A percentile compares a stretch with the other conserved stretches of the same genome.
Evolutionary conservation across 1,140 invertebrate species (phyloP).

Genomic region (Drosophila nigrodunni): DNA sequence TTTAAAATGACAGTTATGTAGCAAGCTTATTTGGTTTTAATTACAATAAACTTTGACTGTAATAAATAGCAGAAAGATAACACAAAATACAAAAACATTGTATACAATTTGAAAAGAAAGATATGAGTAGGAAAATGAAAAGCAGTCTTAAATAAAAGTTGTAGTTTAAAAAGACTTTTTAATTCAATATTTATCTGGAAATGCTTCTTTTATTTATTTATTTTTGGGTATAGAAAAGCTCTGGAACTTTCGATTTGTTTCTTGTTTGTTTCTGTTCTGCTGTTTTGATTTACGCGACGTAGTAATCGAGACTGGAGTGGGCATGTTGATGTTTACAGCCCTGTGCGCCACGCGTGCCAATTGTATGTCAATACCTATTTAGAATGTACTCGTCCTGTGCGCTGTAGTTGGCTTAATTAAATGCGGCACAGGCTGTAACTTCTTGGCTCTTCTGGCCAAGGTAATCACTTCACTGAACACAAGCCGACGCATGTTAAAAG

Average conservation of each 20-base stretch:
- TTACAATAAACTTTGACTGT: neutral
- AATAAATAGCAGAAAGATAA: neutral
- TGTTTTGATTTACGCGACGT: no score
- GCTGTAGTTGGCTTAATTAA: conserved; percentile 63
- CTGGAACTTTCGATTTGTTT: no score
- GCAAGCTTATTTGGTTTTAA: neutral
- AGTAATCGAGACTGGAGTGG: no score
- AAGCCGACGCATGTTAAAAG: conserved; percentile 8
- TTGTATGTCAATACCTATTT: conserved; percentile 71
- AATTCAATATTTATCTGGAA: no score
- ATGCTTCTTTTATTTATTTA: no score
- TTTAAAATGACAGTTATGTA: conserved; percentile 3
- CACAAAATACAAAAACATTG: no score
- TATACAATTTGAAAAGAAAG: no score
- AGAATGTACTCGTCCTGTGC: conserved; percentile 24
- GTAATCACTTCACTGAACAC: conserved; percentile 31
- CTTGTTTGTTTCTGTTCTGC: no score
- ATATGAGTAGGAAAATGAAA: no score
- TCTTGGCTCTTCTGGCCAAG: conserved; percentile 16
- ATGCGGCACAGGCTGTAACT: conserved; percentile 48
- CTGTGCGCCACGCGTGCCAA: conserved; percentile 39
- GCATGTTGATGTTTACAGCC: conserved; percentile 27
- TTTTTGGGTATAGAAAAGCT: no score
- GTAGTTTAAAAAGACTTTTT: no score
- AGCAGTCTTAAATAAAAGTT: no score